Percentiles rank a stretch among this genome's conserved stretches.
These are phyloP conservation scores for Coelopa pilipes DNA, from an alignment of 2,888 invertebrate species.

Conservation along the genomic window DNA sequence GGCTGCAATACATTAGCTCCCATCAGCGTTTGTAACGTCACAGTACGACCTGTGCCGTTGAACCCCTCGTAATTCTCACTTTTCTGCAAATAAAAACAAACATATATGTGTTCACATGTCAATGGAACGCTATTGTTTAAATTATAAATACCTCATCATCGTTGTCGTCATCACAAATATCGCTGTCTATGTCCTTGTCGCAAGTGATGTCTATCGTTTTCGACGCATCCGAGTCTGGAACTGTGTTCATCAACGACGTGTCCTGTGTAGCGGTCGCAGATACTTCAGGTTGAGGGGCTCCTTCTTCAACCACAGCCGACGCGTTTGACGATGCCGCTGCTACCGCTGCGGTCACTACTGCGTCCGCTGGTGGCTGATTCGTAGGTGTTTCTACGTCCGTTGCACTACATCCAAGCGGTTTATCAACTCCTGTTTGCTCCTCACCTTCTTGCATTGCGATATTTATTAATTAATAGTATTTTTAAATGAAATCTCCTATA, in stretches of 20 bases:
- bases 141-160: slow-evolving; percentile 69
- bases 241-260: slow-evolving; percentile 20
- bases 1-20: slow-evolving; percentile 86
- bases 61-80: slow-evolving; percentile 63
- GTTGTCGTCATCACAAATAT: slow-evolving; percentile 70
- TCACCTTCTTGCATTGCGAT: slow-evolving; percentile 55
- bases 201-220: slow-evolving; percentile 38
- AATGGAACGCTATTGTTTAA: not conserved
- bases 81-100: slow-evolving; percentile 49
- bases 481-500: slow-evolving; percentile 20
- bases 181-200: slow-evolving; percentile 70
- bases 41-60: slow-evolving; percentile 72
- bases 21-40: slow-evolving; percentile 87
- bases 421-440: slow-evolving; percentile 48
- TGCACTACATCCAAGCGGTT: slow-evolving; percentile 49
- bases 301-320: slow-evolving; percentile 41
- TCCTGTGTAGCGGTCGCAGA: slow-evolving; percentile 31
- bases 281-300: slow-evolving; percentile 41
- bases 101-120: not conserved
- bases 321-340: slow-evolving; percentile 29
- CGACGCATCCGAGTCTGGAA: slow-evolving; percentile 35
- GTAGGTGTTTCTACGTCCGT: slow-evolving; percentile 45
- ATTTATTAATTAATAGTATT: slow-evolving; percentile 40
- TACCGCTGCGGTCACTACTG: no score
- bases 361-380: not conserved